Percentiles rank a stretch among this genome's conserved stretches.
These are phyloP conservation scores for Donacobius atricapilla DNA, from an alignment of 2,113 vertebrate genomes.

Conservation along the genomic window DNA sequence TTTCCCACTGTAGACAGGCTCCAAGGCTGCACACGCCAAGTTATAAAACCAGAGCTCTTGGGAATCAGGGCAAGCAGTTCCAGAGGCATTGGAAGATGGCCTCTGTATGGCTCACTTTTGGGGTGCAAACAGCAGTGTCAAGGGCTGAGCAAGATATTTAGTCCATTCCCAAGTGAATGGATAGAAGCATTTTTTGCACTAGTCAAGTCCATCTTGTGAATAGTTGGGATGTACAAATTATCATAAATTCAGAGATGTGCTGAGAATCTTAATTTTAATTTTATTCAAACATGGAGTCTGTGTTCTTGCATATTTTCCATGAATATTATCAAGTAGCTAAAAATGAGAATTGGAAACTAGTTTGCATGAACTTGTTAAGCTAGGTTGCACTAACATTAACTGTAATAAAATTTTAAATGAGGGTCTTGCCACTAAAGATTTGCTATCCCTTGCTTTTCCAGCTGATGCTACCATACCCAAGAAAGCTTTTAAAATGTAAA, in stretches of 20 bases:
- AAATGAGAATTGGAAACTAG: not conserved
- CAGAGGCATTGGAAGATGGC: not conserved
- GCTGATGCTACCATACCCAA: not conserved
- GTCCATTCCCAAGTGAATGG: not conserved
- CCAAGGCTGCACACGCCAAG: not conserved
- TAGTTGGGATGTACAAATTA: not conserved
- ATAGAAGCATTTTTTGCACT: not conserved
- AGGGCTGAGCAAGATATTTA: not conserved
- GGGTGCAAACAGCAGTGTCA: not conserved
- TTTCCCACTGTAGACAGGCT: not conserved
- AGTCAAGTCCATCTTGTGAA: not conserved
- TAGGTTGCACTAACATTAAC: not conserved
- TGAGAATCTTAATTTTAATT: not conserved
- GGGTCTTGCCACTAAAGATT: not conserved
- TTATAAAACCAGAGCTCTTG: not conserved
- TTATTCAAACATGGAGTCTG: not conserved
- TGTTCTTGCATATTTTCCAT: not conserved
- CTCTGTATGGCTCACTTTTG: not conserved
- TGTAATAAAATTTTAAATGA: not conserved
- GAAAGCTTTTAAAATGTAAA: not conserved
- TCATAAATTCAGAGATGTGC: not conserved
- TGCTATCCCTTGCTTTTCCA: not conserved
- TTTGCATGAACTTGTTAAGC: not conserved
- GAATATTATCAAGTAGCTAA: not conserved
- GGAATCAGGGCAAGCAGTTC: not conserved